These are phyloP conservation scores for Ecliptopera silaceata DNA, from an alignment of 2,888 invertebrate species.

Conservation along the genomic window DNA sequence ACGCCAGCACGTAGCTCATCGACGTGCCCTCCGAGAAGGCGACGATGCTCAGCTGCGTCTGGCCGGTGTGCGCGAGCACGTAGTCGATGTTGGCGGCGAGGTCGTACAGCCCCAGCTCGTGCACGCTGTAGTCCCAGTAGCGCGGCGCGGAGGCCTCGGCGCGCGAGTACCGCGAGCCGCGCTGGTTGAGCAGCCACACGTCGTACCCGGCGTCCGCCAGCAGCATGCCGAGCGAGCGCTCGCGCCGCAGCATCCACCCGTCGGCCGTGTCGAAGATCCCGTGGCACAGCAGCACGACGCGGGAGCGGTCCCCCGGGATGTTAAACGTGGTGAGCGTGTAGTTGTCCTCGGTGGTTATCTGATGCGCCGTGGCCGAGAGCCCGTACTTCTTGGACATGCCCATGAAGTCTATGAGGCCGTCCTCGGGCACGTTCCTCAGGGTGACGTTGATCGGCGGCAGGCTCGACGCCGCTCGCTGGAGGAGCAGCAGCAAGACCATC, in stretches of 20 bases:
- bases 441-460: conserved; percentile 7
- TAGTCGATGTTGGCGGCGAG: conserved; percentile 82
- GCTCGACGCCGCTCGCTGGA: background rate
- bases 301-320: conserved; percentile 38
- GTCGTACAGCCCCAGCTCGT: conserved; percentile 86
- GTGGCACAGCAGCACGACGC: conserved; percentile 42
- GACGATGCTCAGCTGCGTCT: conserved; percentile 79
- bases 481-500: background rate
- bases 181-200: conserved; percentile 51
- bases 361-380: conserved; percentile 32
- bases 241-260: conserved; percentile 44
- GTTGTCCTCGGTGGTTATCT: conserved; percentile 48
- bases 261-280: conserved; percentile 46
- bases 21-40: conserved; percentile 87
- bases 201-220: conserved; percentile 43
- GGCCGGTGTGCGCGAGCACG: conserved; percentile 63
- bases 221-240: conserved; percentile 41
- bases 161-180: conserved; percentile 77
- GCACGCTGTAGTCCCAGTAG: conserved; percentile 79
- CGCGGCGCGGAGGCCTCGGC: too few relatives aligned
- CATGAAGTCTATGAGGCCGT: conserved; percentile 32
- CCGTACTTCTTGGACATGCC: conserved; percentile 38
- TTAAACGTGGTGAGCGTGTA: conserved; percentile 46
- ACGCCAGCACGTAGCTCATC: conserved; percentile 74
- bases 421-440: conserved; percentile 20